phyloP scores from a whole-genome alignment of 1,140 invertebrate species.

The Listronotus bonariensis region DNA sequence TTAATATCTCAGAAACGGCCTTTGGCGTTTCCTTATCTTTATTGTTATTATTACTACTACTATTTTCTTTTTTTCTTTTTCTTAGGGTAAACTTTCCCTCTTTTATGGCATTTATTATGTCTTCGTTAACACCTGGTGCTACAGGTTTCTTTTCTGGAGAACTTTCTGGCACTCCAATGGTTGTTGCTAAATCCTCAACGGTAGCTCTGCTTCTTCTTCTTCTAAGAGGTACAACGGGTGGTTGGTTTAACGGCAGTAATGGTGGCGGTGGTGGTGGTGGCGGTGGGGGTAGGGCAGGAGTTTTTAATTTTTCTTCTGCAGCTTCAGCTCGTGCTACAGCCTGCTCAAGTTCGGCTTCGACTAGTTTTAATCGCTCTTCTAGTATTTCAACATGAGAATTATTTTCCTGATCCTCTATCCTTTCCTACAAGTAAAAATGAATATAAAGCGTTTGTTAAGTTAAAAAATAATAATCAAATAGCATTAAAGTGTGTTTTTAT shows the following conservation, averaged over 20 bases:
- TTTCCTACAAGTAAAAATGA: constrained; percentile 60
- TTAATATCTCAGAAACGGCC: constrained; percentile 73
- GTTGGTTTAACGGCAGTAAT: constrained; percentile 48
- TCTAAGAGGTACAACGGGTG: constrained; percentile 44
- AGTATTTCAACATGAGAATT: constrained; percentile 70
- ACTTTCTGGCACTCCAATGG: constrained; percentile 37
- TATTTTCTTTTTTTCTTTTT: constrained; percentile 67
- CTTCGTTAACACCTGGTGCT: constrained; percentile 63
- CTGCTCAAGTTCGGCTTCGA: constrained; percentile 67
- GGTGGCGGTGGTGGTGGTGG: constrained; percentile 56
- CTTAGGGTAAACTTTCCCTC: constrained; percentile 73
- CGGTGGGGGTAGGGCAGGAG: constrained; percentile 52
- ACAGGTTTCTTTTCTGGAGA: constrained; percentile 34
- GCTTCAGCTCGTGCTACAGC: constrained; percentile 65
- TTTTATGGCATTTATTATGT: constrained; percentile 77
- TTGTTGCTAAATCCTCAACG: constrained; percentile 46
- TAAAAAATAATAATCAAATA: no score
- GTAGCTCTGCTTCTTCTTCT: constrained; percentile 50
- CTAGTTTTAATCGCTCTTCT: constrained; percentile 70
- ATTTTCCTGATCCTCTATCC: constrained; percentile 68
- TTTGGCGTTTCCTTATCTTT: constrained; percentile 66
- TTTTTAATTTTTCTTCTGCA: constrained; percentile 61
- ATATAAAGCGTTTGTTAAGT: no score
- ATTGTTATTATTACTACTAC: constrained; percentile 62
- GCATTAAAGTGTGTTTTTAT: no score